A percentile compares a stretch with the other conserved stretches of the same genome.
Conservation (phyloP, 2,797 vertebrate genomes). For the Petrocephalus sullivani region DNA sequence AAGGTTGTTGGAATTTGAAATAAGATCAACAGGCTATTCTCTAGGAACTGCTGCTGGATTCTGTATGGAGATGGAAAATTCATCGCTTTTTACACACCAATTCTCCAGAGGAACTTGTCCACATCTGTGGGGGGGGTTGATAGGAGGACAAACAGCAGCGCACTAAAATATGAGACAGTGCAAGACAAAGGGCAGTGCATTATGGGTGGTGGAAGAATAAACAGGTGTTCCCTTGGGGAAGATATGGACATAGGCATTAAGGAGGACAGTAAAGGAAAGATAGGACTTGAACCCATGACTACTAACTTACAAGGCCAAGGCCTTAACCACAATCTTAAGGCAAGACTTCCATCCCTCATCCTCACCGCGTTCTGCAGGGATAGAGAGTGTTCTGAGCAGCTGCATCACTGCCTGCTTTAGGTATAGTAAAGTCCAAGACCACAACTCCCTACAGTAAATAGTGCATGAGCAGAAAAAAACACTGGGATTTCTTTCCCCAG, state of each 20-base stretch:
- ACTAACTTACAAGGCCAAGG: not conserved
- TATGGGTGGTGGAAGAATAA: not conserved
- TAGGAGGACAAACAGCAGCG: not conserved
- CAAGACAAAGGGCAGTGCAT: not conserved
- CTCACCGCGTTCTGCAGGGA: not conserved
- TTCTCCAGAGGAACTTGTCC: not conserved
- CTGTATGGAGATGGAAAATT: not conserved
- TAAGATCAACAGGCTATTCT: not conserved
- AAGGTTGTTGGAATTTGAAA: not conserved
- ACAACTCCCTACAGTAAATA: not conserved
- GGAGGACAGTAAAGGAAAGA: not conserved
- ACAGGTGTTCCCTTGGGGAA: not conserved
- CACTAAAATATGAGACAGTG: not conserved
- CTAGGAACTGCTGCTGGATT: not conserved
- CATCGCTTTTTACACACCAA: not conserved
- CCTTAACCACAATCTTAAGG: not conserved
- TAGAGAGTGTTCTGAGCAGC: not conserved
- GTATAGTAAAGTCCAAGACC: not conserved
- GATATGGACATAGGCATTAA: not conserved
- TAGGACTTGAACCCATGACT: not conserved
- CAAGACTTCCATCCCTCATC: not conserved
- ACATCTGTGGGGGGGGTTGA: too few species aligned
- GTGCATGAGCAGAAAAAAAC: not conserved
- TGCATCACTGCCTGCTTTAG: not conserved
- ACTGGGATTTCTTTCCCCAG: not conserved